Evolutionary conservation across 2,113 vertebrate species (phyloP).

Genomic region (rabbit (Oryctolagus cuniculus)): mOryCun1.1 NC_091435.1:24267501-24268000

Average conservation of each 20-base stretch:
- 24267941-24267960: background rate
- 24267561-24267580: conserved; percentile 66
- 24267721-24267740: conserved; percentile 77
- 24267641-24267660: conserved; percentile 82
- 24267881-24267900: conserved; percentile 49
- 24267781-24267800: conserved; percentile 79
- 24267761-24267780: conserved; percentile 75
- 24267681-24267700: conserved; percentile 85
- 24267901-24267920: conserved; percentile 28
- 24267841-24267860: conserved; percentile 57
- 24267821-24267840: conserved; percentile 68
- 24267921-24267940: conserved; percentile 21
- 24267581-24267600: conserved; percentile 52
- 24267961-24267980: background rate
- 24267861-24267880: conserved; percentile 52
- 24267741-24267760: conserved; percentile 74
- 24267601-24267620: conserved; percentile 75
- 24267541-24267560: conserved; percentile 33
- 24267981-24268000: fast-evolving
- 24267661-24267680: conserved; percentile 73
- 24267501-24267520: conserved; percentile 42
- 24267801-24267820: conserved; percentile 74
- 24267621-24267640: conserved; percentile 77
- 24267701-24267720: conserved; percentile 74
- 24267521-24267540: conserved; percentile 52